phyloP scores from a whole-genome alignment of 2,888 invertebrate genomes.

The Blomia tropicalis region DNA sequence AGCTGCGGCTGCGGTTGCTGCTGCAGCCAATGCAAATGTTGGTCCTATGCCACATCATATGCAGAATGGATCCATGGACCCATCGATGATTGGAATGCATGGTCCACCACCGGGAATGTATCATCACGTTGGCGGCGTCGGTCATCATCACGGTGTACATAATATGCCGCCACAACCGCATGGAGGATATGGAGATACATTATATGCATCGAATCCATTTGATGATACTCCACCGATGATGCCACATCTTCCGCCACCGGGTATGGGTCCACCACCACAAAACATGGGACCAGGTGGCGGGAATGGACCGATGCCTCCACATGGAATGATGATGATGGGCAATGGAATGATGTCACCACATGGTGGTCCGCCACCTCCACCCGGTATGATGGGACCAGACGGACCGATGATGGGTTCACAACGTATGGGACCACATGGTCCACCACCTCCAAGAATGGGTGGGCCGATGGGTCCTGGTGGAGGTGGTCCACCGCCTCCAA shows the following conservation, averaged over 20 bases:
- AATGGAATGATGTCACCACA: conserved; percentile 6
- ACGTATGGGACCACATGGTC: conserved; percentile 30
- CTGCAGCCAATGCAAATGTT: background rate
- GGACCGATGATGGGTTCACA: conserved; percentile 20
- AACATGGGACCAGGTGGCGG: conserved; percentile 34
- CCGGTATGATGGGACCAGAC: conserved; percentile 28
- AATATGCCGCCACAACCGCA: conserved; percentile 29
- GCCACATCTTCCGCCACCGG: conserved; percentile 32
- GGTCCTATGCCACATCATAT: background rate
- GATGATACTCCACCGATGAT: conserved; percentile 56
- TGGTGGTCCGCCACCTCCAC: conserved; percentile 21
- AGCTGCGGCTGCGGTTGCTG: background rate
- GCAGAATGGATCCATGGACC: background rate
- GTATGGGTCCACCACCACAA: conserved; percentile 44
- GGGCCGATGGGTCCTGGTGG: conserved; percentile 42
- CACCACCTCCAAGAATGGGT: conserved; percentile 27
- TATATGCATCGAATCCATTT: conserved; percentile 84
- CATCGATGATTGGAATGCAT: background rate
- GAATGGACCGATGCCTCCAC: conserved; percentile 8
- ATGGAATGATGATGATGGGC: background rate
- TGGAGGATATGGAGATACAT: conserved; percentile 64
- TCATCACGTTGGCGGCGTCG: background rate
- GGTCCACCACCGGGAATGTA: background rate
- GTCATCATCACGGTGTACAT: too few relatives aligned
- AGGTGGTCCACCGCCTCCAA: conserved; percentile 36